These are phyloP conservation scores for Limnephilus auricula DNA, from an alignment of 2,888 invertebrate species.

Conservation along the genomic window DNA sequence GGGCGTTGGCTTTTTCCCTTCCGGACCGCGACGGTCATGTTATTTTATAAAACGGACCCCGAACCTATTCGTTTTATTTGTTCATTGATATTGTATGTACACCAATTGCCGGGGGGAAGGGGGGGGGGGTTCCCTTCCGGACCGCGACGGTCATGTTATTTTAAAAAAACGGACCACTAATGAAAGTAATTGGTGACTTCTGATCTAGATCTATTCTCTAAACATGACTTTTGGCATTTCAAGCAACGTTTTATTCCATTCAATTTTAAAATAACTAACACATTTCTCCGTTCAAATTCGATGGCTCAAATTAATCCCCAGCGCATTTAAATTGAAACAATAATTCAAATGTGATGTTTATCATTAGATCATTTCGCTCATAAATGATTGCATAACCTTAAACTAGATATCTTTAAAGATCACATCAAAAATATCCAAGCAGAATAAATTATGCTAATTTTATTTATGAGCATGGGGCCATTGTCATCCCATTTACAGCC, in stretches of 20 bases:
- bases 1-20: no score
- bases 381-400: background rate
- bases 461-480: background rate
- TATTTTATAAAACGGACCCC: no score
- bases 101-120: no score
- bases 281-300: background rate
- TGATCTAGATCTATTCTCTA: no score
- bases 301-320: background rate
- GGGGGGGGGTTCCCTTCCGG: no score
- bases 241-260: background rate
- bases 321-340: background rate
- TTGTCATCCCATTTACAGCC: background rate
- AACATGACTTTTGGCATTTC: no score
- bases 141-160: no score
- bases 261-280: background rate
- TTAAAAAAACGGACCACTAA: no score
- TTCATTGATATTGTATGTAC: no score
- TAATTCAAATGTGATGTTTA: background rate
- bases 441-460: conserved; percentile 13
- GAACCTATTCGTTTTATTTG: no score
- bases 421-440: background rate
- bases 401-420: background rate
- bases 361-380: background rate
- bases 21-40: no score
- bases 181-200: no score